A percentile compares a stretch with the other conserved stretches of the same genome.
These are phyloP conservation scores for Rhinichthys osculus DNA, from an alignment of 2,797 vertebrate species.

Conservation along the genomic window DNA sequence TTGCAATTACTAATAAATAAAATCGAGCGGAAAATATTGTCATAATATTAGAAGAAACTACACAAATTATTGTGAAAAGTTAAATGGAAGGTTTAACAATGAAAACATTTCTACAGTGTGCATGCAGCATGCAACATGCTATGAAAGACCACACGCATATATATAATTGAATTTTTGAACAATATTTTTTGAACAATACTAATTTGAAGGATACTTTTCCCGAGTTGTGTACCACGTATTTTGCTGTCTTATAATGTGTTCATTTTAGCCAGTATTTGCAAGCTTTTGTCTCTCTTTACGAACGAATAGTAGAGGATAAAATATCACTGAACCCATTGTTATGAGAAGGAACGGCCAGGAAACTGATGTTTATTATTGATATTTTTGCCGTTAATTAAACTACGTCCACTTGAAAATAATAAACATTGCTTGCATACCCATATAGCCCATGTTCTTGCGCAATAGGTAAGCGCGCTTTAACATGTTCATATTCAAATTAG, in stretches of 20 bases:
- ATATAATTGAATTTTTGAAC: too few species aligned
- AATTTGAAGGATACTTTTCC: not conserved
- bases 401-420: not conserved
- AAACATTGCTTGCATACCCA: not conserved
- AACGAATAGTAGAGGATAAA: not conserved
- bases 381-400: not conserved
- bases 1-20: not conserved
- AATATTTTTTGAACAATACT: too few species aligned
- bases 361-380: not conserved
- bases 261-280: not conserved
- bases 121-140: too few species aligned
- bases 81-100: not conserved
- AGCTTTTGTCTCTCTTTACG: not conserved
- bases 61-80: not conserved
- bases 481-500: not conserved
- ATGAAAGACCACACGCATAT: too few species aligned
- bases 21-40: not conserved
- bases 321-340: not conserved
- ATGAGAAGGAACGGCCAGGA: not conserved
- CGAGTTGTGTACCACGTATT: not conserved
- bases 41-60: not conserved
- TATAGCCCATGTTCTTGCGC: not conserved
- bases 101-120: not conserved
- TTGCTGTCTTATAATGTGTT: not conserved
- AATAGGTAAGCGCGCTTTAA: not conserved